These are phyloP conservation scores for Lithobates pipiens DNA, from an alignment of 2,797 vertebrate genomes.

Conservation along the genomic window DNA sequence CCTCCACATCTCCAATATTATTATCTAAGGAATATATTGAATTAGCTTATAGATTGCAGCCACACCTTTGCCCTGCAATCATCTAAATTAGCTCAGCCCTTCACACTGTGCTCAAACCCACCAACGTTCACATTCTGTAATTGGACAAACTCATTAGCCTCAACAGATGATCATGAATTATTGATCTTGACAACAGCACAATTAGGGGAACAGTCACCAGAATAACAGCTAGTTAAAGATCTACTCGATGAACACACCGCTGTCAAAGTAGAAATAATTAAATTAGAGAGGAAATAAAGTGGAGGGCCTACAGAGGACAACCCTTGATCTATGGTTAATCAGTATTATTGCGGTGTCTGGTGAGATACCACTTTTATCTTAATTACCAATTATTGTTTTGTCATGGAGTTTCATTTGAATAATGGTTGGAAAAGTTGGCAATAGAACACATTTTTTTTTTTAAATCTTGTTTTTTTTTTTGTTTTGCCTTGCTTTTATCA, in stretches of 20 bases:
- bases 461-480: conserved; percentile 13
- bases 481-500: conserved; percentile 38
- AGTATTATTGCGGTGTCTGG: conserved; percentile 60
- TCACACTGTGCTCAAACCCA: conserved; percentile 45
- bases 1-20: conserved; percentile 29
- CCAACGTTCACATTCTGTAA: conserved; percentile 46
- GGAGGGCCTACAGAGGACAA: conserved; percentile 48
- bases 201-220: conserved; percentile 59
- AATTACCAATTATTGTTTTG: conserved; percentile 62
- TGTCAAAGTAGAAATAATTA: conserved; percentile 59
- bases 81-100: conserved; percentile 60
- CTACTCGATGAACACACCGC: conserved; percentile 53
- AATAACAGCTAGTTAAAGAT: conserved; percentile 62
- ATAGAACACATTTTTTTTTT: conserved; percentile 35
- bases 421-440: conserved; percentile 44
- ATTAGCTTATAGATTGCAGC: conserved; percentile 62
- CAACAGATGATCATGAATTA: conserved; percentile 60
- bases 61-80: conserved; percentile 61
- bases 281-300: conserved; percentile 58
- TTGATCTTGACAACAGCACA: conserved; percentile 63
- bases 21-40: conserved; percentile 58
- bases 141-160: conserved; percentile 62
- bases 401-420: conserved; percentile 55
- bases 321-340: conserved; percentile 62
- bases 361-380: conserved; percentile 58